These are phyloP conservation scores for Pseudococcus viburni DNA, from an alignment of 2,888 invertebrate species.

Conservation along the genomic window DNA sequence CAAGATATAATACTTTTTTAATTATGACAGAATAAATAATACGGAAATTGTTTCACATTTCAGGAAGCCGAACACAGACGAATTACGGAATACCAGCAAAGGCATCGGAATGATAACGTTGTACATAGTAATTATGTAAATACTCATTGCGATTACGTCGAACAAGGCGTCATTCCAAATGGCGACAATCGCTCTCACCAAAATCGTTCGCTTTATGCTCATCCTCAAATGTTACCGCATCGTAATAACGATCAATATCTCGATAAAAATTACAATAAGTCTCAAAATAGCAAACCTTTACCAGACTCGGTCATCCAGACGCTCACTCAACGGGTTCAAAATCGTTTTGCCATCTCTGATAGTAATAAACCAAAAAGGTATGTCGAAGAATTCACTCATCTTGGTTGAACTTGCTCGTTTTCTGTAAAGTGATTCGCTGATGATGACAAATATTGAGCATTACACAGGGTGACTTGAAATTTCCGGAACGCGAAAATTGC, in stretches of 20 bases:
- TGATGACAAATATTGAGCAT: no score
- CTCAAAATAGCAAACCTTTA: conserved; percentile 74
- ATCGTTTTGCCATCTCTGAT: conserved; percentile 71
- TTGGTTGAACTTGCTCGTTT: no score
- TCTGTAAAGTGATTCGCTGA: no score
- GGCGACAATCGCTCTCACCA: conserved; percentile 54
- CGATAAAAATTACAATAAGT: conserved; percentile 52
- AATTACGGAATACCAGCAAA: conserved; percentile 64
- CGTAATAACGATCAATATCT: conserved; percentile 69
- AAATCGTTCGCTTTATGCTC: conserved; percentile 1
- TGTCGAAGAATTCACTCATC: not conserved
- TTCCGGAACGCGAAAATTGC: no score
- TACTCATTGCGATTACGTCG: not conserved
- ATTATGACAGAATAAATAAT: no score
- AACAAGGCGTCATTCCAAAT: conserved; percentile 49
- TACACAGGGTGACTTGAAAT: no score
- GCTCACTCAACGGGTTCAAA: conserved; percentile 80
- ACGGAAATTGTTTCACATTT: conserved; percentile 66
- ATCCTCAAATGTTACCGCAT: conserved; percentile 61
- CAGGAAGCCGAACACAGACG: conserved; percentile 90
- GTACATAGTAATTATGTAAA: conserved; percentile 47
- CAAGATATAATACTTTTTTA: no score
- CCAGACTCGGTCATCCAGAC: conserved; percentile 81
- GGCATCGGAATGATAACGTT: conserved; percentile 33
- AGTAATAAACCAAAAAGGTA: conserved; percentile 64